Evolutionary conservation across 2,113 vertebrate genomes (phyloP).

Genomic region (Redunca redunca): DNA sequence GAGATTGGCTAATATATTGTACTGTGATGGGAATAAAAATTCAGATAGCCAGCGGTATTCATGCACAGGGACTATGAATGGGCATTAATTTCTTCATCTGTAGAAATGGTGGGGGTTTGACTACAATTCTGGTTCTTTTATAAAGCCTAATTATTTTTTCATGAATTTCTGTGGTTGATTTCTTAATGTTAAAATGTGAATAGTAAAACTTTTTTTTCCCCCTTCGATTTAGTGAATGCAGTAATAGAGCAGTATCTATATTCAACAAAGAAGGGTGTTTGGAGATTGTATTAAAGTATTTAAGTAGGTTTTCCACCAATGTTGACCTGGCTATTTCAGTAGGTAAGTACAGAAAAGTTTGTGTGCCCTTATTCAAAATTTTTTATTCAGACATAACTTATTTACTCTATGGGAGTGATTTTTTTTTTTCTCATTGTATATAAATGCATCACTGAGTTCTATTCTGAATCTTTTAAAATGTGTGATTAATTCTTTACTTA

Average conservation of each 20-base stretch:
- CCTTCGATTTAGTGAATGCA: slow-evolving; percentile 89
- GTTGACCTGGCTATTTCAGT: slow-evolving; percentile 92
- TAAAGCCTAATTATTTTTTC: not conserved
- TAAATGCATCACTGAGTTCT: not conserved
- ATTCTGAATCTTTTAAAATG: not conserved
- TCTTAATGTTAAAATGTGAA: slow-evolving; percentile 56
- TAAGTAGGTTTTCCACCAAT: slow-evolving; percentile 88
- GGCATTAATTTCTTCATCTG: not conserved
- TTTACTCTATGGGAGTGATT: not conserved
- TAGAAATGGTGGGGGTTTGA: not conserved
- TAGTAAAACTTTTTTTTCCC: slow-evolving; percentile 53
- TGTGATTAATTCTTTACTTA: not conserved
- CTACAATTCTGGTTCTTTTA: not conserved
- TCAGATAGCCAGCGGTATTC: not conserved
- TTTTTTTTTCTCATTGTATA: not conserved
- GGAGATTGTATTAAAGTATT: slow-evolving; percentile 87
- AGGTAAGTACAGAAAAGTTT: slow-evolving; percentile 82
- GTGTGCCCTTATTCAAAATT: not conserved
- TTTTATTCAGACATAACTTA: not conserved
- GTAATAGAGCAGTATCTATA: slow-evolving; percentile 86
- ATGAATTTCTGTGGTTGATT: slow-evolving; percentile 39
- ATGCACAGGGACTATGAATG: not conserved
- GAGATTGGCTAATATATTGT: not conserved
- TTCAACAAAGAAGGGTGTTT: slow-evolving; percentile 94
- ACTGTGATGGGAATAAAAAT: not conserved